Conservation (phyloP, 1,140 invertebrate genomes). For the Pseudomyrmex cubaensis region DNA sequence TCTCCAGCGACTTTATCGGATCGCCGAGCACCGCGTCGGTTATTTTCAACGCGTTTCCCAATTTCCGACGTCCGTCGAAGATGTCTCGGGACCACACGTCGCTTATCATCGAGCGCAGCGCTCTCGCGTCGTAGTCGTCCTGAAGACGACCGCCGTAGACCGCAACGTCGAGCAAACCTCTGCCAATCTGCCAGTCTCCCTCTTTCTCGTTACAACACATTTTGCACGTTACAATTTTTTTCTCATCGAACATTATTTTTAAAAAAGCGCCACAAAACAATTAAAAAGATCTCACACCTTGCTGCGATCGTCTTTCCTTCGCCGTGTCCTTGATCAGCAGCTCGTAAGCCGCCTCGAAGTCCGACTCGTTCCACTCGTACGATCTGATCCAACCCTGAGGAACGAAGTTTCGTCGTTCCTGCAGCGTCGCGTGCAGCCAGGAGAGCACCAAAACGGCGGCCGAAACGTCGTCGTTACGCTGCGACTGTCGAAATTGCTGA, state of each 20-base stretch:
- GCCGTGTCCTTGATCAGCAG: slow-evolving; percentile 88
- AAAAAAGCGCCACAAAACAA: too few relatives aligned
- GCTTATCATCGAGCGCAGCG: slow-evolving; percentile 91
- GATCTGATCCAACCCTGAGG: slow-evolving; percentile 84
- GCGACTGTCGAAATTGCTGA: slow-evolving; percentile 78
- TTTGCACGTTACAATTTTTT: background rate
- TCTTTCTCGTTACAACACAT: background rate
- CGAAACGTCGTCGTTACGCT: slow-evolving; percentile 74
- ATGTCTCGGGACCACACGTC: slow-evolving; percentile 89
- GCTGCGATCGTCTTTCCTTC: slow-evolving; percentile 64
- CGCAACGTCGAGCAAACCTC: slow-evolving; percentile 92
- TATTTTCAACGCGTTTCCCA: slow-evolving; percentile 85
- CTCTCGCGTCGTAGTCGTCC: slow-evolving; percentile 91
- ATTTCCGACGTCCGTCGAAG: slow-evolving; percentile 86
- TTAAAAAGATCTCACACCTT: too few relatives aligned
- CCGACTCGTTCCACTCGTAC: slow-evolving; percentile 95
- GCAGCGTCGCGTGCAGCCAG: slow-evolving; percentile 94
- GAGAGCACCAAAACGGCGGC: slow-evolving; percentile 90
- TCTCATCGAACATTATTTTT: too few relatives aligned
- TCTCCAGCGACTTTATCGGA: slow-evolving; percentile 87
- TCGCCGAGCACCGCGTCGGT: slow-evolving; percentile 87
- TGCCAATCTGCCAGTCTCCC: slow-evolving; percentile 91
- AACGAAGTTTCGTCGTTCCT: slow-evolving; percentile 91
- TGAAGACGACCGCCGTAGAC: slow-evolving; percentile 96
- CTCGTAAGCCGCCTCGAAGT: slow-evolving; percentile 92